Evolutionary conservation across 2,797 vertebrate species (phyloP).

Genomic region (Pangasius larnaudii): DNA sequence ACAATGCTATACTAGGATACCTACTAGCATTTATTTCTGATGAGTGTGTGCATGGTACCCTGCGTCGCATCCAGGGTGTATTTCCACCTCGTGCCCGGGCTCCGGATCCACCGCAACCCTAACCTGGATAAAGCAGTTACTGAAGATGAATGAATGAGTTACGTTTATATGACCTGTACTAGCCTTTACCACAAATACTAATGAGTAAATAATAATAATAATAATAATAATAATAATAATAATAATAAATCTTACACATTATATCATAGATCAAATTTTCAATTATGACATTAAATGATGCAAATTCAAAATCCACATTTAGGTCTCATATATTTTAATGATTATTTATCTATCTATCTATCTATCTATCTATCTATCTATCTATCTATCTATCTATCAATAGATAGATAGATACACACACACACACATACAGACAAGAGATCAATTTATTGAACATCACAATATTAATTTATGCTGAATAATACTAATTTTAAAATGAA

Average conservation of each 20-base stretch:
- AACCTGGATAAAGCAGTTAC: neutral
- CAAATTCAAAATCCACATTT: too few species aligned
- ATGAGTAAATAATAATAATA: neutral
- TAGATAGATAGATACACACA: too few species aligned
- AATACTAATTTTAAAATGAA: neutral
- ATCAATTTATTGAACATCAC: neutral
- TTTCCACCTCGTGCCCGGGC: neutral
- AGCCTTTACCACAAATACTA: neutral
- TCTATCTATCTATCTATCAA: too few species aligned
- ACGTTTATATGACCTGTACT: neutral
- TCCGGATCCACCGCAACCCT: neutral
- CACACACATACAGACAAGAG: neutral
- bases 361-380: too few species aligned
- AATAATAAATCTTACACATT: neutral
- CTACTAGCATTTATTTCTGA: neutral
- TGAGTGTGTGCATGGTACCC: neutral
- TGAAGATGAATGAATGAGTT: neutral
- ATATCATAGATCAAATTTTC: too few species aligned
- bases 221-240: neutral
- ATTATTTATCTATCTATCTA: too few species aligned
- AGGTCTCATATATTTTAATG: too few species aligned
- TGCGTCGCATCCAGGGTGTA: neutral
- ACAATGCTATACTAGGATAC: neutral
- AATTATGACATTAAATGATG: too few species aligned
- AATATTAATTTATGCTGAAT: neutral